phyloP scores from a whole-genome alignment of 2,113 vertebrate species.

The Rallus limicola region DNA sequence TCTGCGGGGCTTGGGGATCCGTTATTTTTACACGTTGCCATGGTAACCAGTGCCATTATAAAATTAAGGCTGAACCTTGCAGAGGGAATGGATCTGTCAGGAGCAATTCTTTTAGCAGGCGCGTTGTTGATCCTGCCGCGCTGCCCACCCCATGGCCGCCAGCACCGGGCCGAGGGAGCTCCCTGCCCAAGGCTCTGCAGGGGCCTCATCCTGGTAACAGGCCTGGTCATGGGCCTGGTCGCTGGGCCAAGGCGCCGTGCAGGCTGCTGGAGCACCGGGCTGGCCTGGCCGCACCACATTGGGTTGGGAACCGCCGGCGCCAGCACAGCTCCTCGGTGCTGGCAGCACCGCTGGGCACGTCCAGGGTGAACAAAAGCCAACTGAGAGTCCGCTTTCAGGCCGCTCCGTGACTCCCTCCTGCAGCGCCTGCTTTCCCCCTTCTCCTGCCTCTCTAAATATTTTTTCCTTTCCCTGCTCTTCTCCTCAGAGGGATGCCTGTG shows the following conservation, averaged over 20 bases:
- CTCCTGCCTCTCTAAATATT: constrained; percentile 21
- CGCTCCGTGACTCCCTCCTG: background rate
- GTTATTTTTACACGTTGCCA: constrained; percentile 79
- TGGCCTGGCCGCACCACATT: background rate
- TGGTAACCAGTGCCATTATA: constrained; percentile 76
- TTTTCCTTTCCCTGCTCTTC: constrained; percentile 5
- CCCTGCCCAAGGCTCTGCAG: background rate
- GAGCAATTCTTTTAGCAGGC: constrained; percentile 68
- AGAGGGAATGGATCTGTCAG: constrained; percentile 75
- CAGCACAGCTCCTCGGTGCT: background rate
- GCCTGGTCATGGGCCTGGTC: background rate
- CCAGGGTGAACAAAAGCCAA: background rate
- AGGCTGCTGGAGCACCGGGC: background rate
- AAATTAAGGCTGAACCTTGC: constrained; percentile 78
- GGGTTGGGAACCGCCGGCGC: background rate
- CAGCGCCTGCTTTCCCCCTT: background rate
- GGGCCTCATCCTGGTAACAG: background rate
- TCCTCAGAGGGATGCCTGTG: background rate
- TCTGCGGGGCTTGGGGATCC: constrained; percentile 66
- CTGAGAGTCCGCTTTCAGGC: background rate
- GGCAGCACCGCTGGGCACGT: constrained; percentile 20
- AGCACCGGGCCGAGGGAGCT: background rate
- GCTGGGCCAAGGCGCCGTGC: background rate
- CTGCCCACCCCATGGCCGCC: background rate
- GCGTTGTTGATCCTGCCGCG: constrained; percentile 15